Evolutionary conservation across 2,797 vertebrate species (phyloP).

Genomic region (Poecilia picta): DNA sequence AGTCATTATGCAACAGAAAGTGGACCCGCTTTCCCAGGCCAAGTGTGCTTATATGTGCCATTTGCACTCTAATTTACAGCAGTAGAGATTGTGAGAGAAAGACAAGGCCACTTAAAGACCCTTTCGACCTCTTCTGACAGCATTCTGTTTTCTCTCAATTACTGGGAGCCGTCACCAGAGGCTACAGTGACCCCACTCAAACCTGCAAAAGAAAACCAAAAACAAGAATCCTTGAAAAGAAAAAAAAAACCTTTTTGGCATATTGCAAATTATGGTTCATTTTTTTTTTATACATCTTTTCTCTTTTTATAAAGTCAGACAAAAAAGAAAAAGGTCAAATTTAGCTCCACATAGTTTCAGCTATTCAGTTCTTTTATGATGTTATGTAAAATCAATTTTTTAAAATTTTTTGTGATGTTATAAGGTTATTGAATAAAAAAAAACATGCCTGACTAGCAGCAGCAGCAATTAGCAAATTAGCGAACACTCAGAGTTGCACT

Average conservation of each 20-base stretch:
- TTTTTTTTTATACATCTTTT: too few relatives aligned
- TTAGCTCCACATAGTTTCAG: background rate
- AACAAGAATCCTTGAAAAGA: background rate
- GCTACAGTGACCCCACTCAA: conserved; percentile 43
- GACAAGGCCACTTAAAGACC: conserved; percentile 53
- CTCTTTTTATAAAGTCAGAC: background rate
- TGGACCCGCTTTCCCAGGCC: conserved; percentile 39
- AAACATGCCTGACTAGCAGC: too few relatives aligned
- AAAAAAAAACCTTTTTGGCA: background rate
- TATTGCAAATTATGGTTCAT: background rate
- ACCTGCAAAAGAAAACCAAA: conserved; percentile 16
- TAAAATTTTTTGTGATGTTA: background rate
- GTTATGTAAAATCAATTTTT: background rate
- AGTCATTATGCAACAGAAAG: conserved; percentile 59
- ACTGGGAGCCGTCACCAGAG: conserved; percentile 33
- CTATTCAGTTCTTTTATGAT: background rate
- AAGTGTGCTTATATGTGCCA: conserved; percentile 32
- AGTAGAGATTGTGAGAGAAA: conserved; percentile 44
- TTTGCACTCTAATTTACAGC: conserved; percentile 56
- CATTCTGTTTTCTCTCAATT: conserved; percentile 47
- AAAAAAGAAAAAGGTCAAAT: background rate
- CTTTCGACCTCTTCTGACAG: conserved; percentile 49
- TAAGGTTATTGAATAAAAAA: background rate
- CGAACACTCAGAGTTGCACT: too few relatives aligned
- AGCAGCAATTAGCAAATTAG: too few relatives aligned